Conservation (phyloP, 2,888 invertebrate species). For the Cheilosia variabilis region DNA sequence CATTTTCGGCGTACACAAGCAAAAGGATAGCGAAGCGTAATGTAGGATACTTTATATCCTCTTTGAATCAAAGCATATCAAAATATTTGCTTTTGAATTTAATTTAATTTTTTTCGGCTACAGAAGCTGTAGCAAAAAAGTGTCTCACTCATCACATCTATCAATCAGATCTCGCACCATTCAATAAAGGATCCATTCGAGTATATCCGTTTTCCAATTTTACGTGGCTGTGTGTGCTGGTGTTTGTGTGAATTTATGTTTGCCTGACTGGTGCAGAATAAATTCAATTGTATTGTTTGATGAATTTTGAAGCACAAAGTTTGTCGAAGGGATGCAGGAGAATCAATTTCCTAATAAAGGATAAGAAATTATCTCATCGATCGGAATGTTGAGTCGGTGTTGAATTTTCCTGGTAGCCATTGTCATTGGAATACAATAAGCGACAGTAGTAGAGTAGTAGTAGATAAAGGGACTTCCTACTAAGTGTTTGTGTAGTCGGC, state of each 20-base stretch:
- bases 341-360: not conserved
- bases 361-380: constrained; percentile 22
- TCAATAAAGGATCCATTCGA: constrained; percentile 52
- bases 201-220: not conserved
- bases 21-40: constrained; percentile 25
- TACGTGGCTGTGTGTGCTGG: not conserved
- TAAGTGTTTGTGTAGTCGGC: no score
- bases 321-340: not conserved
- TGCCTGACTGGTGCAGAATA: constrained; percentile 10
- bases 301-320: constrained; percentile 24
- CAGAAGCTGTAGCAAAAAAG: constrained; percentile 54
- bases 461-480: no score
- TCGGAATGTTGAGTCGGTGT: constrained; percentile 23
- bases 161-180: constrained; percentile 62
- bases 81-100: constrained; percentile 70
- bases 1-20: constrained; percentile 11
- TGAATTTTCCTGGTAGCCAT: constrained; percentile 12
- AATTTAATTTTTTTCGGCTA: constrained; percentile 18
- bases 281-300: constrained; percentile 54
- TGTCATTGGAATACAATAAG: constrained; percentile 13
- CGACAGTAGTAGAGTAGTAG: no score
- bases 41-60: constrained; percentile 43
- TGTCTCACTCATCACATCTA: constrained; percentile 72
- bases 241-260: constrained; percentile 12
- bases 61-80: constrained; percentile 65